phyloP scores from a whole-genome alignment of 2,888 invertebrate genomes.

The Trachelus iudaicus region DNA sequence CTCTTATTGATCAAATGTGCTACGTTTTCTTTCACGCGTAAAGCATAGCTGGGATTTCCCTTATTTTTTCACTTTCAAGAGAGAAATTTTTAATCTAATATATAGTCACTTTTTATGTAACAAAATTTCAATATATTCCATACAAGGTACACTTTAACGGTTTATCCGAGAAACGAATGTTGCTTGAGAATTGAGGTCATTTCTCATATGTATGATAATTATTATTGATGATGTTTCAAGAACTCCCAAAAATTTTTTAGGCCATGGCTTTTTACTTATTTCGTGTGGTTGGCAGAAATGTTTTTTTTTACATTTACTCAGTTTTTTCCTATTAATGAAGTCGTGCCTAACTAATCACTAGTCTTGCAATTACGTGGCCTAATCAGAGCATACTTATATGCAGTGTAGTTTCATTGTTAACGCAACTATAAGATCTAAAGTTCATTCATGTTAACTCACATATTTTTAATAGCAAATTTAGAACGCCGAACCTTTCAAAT shows the following conservation, averaged over 20 bases:
- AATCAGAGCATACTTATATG: no score
- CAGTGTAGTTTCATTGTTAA: no score
- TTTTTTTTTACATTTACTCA: background rate
- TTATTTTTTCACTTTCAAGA: background rate
- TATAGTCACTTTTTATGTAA: background rate
- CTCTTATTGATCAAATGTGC: background rate
- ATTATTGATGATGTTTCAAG: slow-evolving; percentile 8
- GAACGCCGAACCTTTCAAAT: no score
- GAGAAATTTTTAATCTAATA: background rate
- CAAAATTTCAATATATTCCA: background rate
- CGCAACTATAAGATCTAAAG: no score
- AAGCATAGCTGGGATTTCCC: background rate
- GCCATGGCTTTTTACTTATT: background rate
- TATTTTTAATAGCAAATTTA: no score
- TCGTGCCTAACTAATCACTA: background rate
- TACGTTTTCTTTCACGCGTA: no score
- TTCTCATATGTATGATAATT: slow-evolving; percentile 16
- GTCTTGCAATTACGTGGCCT: background rate
- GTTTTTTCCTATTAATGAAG: background rate
- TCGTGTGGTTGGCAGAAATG: background rate
- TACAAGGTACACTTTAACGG: background rate
- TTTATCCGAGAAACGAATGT: background rate
- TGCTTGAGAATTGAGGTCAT: slow-evolving; percentile 12
- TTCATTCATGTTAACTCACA: no score
- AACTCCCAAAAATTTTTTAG: slow-evolving; percentile 14